Percentiles rank a stretch among this genome's conserved stretches.
Conservation (phyloP, 2,888 invertebrate species). For the Lepidocyrtoides sp. region DNA sequence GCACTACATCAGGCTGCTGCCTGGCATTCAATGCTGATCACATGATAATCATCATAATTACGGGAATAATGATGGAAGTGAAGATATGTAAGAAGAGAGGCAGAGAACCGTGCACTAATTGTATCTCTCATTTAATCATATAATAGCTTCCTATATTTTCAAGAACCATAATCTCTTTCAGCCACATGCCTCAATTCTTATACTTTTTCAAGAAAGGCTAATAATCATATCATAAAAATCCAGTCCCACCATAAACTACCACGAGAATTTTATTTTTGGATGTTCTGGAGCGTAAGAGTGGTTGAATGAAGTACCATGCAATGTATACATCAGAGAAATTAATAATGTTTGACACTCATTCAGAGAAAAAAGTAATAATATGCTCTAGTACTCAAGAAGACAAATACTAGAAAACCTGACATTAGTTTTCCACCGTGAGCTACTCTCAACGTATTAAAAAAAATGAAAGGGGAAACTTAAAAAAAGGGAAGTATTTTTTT, state of each 20-base stretch:
- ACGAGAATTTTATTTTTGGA: neutral
- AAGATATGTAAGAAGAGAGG: conserved; percentile 27
- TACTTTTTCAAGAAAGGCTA: neutral
- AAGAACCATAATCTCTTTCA: no score
- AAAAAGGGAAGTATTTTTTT: neutral
- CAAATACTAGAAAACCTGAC: neutral
- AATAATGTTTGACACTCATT: conserved; percentile 68
- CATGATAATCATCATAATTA: neutral
- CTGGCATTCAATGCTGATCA: conserved; percentile 37
- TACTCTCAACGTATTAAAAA: neutral
- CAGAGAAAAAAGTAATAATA: neutral
- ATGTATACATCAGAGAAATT: conserved; percentile 58
- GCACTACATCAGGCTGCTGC: no score
- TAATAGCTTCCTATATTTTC: no score
- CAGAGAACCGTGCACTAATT: conserved; percentile 37
- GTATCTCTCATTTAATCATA: conserved; percentile 46
- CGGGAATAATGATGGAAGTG: neutral
- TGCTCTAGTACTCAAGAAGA: neutral
- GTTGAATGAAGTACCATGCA: conserved; percentile 27
- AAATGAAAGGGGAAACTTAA: neutral
- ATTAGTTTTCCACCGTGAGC: neutral
- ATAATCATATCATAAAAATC: conserved; percentile 53
- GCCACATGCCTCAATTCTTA: no score
- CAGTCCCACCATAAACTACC: neutral
- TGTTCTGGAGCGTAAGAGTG: conserved; percentile 18